A percentile compares a stretch with the other conserved stretches of the same genome.
phyloP scores from a whole-genome alignment of 2,113 vertebrate species.

The Hemiscyllium ocellatum region DNA sequence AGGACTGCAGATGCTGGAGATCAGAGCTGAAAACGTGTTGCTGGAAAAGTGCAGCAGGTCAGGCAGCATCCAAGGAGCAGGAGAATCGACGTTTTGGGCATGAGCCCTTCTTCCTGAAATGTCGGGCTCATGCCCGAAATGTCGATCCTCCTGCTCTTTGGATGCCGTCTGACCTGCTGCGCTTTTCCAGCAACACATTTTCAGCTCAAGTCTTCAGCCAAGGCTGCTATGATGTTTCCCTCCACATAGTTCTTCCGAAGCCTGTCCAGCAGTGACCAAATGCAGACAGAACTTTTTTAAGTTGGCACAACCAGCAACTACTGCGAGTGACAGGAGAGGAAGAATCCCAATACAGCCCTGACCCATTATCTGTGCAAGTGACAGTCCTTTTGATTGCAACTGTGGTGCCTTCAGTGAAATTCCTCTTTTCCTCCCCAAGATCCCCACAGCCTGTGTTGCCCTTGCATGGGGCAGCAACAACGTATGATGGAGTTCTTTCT shows the following conservation, averaged over 20 bases:
- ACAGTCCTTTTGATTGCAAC: neutral
- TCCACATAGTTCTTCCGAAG: neutral
- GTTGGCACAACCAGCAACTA: neutral
- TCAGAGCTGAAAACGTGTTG: too few species aligned
- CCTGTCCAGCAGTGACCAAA: neutral
- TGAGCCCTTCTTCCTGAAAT: too few species aligned
- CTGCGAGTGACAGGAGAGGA: neutral
- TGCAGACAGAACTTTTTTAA: neutral
- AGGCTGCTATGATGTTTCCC: neutral
- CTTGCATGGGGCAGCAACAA: neutral
- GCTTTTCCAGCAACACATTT: too few species aligned
- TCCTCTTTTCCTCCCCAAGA: neutral
- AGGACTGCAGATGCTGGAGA: too few species aligned
- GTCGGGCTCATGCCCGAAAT: too few species aligned
- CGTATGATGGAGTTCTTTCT: neutral
- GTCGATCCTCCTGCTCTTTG: too few species aligned
- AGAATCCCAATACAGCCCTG: neutral
- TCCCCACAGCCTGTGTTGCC: neutral
- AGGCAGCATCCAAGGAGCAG: too few species aligned
- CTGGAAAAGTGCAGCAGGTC: too few species aligned
- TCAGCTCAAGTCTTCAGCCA: neutral
- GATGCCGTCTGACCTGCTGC: too few species aligned
- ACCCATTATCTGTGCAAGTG: neutral
- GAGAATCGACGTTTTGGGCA: too few species aligned
- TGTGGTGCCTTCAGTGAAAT: neutral